phyloP scores from a whole-genome alignment of 2,888 invertebrate species.

The Megamerina dolium region DNA sequence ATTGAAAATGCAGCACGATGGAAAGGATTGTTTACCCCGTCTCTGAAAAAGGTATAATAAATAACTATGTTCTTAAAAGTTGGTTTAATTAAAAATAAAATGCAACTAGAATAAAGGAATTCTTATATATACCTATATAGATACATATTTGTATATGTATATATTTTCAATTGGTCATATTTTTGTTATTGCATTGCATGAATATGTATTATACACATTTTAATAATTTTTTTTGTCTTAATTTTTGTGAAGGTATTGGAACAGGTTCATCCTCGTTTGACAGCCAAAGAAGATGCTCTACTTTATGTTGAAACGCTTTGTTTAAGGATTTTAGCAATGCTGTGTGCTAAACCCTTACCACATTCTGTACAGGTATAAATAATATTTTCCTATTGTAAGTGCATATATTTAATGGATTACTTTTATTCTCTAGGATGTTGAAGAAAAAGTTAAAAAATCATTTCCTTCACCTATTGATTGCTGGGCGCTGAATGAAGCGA shows the following conservation, averaged over 20 bases:
- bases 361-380: slow-evolving; percentile 73
- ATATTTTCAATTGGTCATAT: background rate
- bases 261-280: slow-evolving; percentile 81
- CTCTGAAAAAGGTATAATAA: slow-evolving; percentile 71
- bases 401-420: background rate
- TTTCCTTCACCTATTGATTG: slow-evolving; percentile 94
- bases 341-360: slow-evolving; percentile 79
- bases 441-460: slow-evolving; percentile 82
- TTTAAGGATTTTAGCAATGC: slow-evolving; percentile 77
- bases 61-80: no score
- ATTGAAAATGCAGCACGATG: slow-evolving; percentile 87
- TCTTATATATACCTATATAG: no score
- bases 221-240: background rate
- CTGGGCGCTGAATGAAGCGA: slow-evolving; percentile 88
- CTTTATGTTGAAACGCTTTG: slow-evolving; percentile 89
- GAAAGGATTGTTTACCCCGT: slow-evolving; percentile 83
- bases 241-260: slow-evolving; percentile 68
- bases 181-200: slow-evolving; percentile 2
- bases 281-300: slow-evolving; percentile 82
- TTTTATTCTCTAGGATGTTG: slow-evolving; percentile 66
- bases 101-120: no score
- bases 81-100: no score
- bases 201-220: background rate
- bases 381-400: slow-evolving; percentile 2
- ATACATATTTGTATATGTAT: no score